A percentile compares a stretch with the other conserved stretches of the same genome.
Conservation (phyloP, 2,113 vertebrate species). For the Bothrops jararaca region DNA sequence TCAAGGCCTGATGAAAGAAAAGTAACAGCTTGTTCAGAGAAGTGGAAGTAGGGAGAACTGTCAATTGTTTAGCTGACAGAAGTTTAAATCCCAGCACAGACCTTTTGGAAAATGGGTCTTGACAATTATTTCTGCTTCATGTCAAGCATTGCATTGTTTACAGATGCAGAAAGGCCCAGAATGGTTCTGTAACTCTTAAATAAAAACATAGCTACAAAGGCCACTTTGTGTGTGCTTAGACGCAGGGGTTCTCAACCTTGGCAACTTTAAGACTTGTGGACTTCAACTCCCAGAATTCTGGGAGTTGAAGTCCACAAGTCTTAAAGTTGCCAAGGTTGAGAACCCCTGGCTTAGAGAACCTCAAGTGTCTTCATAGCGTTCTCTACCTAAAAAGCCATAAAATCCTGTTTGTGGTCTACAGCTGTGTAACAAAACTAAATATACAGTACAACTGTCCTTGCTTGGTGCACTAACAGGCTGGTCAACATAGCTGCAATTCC, state of each 20-base stretch:
- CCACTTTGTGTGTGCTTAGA: slow-evolving; percentile 6
- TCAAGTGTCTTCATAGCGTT: slow-evolving; percentile 22
- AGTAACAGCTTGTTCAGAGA: not conserved
- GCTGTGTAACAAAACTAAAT: slow-evolving; percentile 47
- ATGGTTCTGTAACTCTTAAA: not conserved
- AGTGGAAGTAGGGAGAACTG: not conserved
- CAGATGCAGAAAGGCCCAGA: slow-evolving; percentile 19
- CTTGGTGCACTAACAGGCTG: not conserved
- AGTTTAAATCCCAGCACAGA: not conserved
- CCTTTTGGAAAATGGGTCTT: not conserved
- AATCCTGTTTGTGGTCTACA: slow-evolving; percentile 51
- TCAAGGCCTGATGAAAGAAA: not conserved
- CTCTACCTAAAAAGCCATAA: slow-evolving; percentile 46
- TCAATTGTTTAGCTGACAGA: not conserved
- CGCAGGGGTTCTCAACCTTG: too few species aligned
- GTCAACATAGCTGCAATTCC: not conserved
- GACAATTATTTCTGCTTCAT: not conserved
- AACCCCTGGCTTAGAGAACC: too few species aligned
- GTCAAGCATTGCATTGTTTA: slow-evolving; percentile 2
- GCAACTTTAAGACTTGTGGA: too few species aligned
- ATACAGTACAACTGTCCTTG: slow-evolving; percentile 5
- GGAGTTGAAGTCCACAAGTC: too few species aligned
- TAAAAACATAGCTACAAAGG: not conserved
- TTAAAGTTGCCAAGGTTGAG: too few species aligned
- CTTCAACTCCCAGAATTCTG: too few species aligned